phyloP scores from a whole-genome alignment of 2,888 invertebrate species.

The Agapetus fuscipes region DNA sequence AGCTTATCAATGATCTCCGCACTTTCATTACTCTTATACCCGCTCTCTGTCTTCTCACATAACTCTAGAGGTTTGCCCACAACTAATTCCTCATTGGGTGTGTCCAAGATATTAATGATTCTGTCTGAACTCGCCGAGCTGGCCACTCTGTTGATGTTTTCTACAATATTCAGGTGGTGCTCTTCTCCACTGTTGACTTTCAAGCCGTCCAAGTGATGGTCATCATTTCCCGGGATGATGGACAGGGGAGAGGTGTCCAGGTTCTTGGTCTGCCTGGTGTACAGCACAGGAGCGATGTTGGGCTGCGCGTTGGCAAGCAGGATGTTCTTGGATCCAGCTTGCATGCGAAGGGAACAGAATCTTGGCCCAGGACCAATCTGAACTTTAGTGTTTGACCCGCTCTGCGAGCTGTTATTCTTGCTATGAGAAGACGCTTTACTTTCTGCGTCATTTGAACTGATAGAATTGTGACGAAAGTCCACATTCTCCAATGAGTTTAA shows the following conservation, averaged over 20 bases:
- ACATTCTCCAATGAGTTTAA: conserved; percentile 13
- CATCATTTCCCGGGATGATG: conserved; percentile 23
- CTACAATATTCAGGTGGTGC: neutral
- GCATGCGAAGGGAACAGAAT: conserved; percentile 66
- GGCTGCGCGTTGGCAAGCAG: conserved; percentile 68
- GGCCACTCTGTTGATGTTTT: neutral
- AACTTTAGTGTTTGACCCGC: conserved; percentile 34
- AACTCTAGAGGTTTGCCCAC: conserved; percentile 16
- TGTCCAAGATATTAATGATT: conserved; percentile 17
- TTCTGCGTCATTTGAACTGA: conserved; percentile 39
- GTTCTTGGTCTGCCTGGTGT: conserved; percentile 50
- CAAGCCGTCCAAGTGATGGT: conserved; percentile 27
- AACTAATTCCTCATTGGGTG: conserved; percentile 19
- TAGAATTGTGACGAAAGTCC: conserved; percentile 31
- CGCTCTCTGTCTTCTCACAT: conserved; percentile 20
- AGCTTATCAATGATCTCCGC: conserved; percentile 20
- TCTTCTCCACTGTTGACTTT: conserved; percentile 40
- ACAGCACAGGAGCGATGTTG: conserved; percentile 61
- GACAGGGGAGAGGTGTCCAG: conserved; percentile 30
- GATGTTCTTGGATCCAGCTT: conserved; percentile 71
- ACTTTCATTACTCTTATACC: conserved; percentile 21
- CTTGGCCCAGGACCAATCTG: conserved; percentile 56
- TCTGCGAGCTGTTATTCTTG: conserved; percentile 42
- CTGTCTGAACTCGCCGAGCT: conserved; percentile 4
- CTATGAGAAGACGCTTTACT: conserved; percentile 39